Evolutionary conservation across 2,113 vertebrate genomes (phyloP), one percentile per base, ranked within the genome.

Genomic region (Onychostruthus taczanowskii): DNA sequence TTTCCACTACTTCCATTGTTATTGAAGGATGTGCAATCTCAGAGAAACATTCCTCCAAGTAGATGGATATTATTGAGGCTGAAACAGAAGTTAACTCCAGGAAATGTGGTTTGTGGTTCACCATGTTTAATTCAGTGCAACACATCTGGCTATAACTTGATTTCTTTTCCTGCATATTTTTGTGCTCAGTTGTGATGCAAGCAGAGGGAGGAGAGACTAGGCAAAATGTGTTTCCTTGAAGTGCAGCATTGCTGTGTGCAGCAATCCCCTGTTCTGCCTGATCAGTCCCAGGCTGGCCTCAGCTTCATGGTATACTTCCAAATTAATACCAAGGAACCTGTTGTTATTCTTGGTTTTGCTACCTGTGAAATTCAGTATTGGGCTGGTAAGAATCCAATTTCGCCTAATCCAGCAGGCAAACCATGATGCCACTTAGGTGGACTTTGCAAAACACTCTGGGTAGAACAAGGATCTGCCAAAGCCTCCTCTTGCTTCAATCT

Each of bases 101-200:
- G 43, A 89, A 90, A 95, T 23, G 10, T 75, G 43, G 64, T 89
- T 75, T 82, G 58, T 82, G 49, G 28, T n/a, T 82, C 53, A 28
- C 35, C 2, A 2, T 87, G 22, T 63, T 81, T 58, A 91, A 75
- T 44, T 89, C 87, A 64, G 72, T 92, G 75, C 74, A 95, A 94
- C 39, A 53, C 41, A 73, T 95, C 85, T 95, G 94, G 67, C 90
- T 94, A 50, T 90, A 95, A 94, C 79, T 95, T 97, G 76, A 91
- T 96, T 95, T 95, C 62, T 97, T 95, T 96, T 95, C 82, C 91
- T 96, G 89, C 66, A 94, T 97, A 76, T 97, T 97, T 90, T 82
- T 56, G 26, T 18, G 27, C 37, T 61, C 4, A 4, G 17, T 33
- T 68, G n/a, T 1, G 8, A 41, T 39, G 33, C 0, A 2, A 61